Evolutionary conservation across 2,113 vertebrate genomes (phyloP).

Genomic region (Cinclus mexicanus): DNA sequence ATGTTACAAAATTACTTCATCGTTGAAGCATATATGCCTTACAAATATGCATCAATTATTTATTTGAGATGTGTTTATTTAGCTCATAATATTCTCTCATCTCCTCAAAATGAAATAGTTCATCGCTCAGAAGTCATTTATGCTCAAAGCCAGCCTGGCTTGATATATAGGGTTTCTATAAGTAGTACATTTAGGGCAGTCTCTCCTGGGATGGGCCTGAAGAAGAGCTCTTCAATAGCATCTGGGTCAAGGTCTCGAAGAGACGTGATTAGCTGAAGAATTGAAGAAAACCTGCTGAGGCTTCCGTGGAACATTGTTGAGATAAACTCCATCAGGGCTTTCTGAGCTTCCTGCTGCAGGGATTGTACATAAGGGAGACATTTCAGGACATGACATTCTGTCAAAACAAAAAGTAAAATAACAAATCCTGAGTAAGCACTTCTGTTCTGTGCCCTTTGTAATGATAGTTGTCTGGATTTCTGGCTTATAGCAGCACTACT

Average conservation of each 20-base stretch:
- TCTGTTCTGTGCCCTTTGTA: neutral
- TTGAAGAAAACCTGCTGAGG: neutral
- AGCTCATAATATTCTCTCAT: neutral
- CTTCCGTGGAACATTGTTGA: neutral
- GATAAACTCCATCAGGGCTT: constrained; percentile 38
- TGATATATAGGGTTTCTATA: constrained; percentile 17
- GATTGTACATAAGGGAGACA: constrained; percentile 36
- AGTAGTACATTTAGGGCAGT: constrained; percentile 23
- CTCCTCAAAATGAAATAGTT: neutral
- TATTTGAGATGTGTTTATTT: neutral
- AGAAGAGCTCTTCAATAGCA: constrained; percentile 51
- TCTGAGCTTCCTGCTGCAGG: constrained; percentile 55
- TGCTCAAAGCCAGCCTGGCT: neutral
- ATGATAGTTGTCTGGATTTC: neutral
- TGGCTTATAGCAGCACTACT: neutral
- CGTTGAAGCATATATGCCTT: neutral
- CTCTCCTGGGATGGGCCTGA: constrained; percentile 33
- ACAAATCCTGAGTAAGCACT: neutral
- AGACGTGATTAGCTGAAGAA: neutral
- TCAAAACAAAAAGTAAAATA: constrained; percentile 13
- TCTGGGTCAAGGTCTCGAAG: neutral
- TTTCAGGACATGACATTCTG: neutral
- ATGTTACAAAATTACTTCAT: neutral
- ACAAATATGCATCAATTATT: neutral
- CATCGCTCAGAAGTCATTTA: neutral